Evolutionary conservation across 2,113 vertebrate species (phyloP).

Genomic region (Theristicus caerulescens): DNA sequence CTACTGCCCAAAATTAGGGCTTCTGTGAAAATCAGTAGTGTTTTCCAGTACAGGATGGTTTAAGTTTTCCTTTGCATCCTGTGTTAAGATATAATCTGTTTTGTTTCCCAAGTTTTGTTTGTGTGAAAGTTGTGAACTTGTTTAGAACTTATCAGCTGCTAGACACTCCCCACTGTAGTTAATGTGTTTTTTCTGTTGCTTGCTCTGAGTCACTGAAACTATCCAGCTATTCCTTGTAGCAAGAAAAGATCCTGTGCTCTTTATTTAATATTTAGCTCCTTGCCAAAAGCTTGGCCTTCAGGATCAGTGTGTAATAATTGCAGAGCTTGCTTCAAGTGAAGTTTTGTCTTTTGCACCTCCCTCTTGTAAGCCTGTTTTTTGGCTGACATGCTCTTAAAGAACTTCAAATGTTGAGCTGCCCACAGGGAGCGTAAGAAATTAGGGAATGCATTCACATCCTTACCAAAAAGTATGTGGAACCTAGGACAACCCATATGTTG

Average conservation of each 20-base stretch:
- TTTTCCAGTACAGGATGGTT: neutral
- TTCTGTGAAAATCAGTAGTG: neutral
- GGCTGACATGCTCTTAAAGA: neutral
- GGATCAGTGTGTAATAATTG: neutral
- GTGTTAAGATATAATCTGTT: neutral
- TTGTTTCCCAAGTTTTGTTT: neutral
- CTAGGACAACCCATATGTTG: neutral
- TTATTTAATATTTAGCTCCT: conserved; percentile 1
- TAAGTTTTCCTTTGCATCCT: neutral
- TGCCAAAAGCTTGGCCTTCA: neutral
- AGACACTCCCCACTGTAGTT: neutral
- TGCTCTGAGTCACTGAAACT: neutral
- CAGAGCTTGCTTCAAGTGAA: neutral
- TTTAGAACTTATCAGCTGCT: neutral
- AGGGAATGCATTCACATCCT: neutral
- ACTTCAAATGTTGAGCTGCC: neutral
- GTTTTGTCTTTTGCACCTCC: neutral
- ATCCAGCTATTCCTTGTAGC: neutral
- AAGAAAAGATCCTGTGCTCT: neutral
- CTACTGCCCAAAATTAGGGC: neutral
- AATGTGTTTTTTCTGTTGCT: neutral
- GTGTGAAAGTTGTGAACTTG: neutral
- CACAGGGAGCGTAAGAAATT: neutral
- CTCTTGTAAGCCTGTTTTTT: neutral
- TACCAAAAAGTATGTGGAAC: neutral